These are phyloP conservation scores for Leucosticte australis DNA, from an alignment of 2,113 vertebrate genomes.

Conservation along the genomic window DNA sequence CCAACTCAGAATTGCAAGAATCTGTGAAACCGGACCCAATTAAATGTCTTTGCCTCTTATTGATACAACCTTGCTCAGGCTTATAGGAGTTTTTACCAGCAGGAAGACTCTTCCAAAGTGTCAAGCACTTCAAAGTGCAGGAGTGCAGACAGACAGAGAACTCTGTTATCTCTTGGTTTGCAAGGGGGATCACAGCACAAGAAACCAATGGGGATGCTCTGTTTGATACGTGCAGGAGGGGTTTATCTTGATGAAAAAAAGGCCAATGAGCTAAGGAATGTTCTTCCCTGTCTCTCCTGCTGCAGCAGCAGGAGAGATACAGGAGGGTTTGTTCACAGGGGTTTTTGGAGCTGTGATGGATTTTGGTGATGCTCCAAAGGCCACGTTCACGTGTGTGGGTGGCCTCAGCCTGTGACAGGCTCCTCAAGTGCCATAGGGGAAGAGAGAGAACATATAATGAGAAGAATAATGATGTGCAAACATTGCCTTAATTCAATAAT, in stretches of 20 bases:
- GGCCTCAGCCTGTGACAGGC: background rate
- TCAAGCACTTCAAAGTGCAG: background rate
- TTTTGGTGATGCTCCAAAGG: background rate
- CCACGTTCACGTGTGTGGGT: background rate
- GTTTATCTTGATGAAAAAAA: background rate
- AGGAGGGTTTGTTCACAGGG: background rate
- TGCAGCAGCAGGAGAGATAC: background rate
- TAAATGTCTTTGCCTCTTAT: background rate
- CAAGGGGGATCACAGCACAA: background rate
- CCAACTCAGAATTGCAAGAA: background rate
- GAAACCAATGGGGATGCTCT: background rate
- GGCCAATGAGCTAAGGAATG: background rate
- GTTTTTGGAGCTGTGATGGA: background rate
- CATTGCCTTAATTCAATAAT: background rate
- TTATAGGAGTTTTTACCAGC: background rate
- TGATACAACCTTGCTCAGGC: background rate
- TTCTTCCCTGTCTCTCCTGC: background rate
- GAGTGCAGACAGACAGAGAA: background rate
- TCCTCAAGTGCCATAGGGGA: background rate
- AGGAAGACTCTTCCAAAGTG: background rate
- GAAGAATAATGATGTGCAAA: background rate
- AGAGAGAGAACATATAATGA: background rate
- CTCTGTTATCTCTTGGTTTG: background rate
- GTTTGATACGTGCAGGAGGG: background rate
- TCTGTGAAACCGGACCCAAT: background rate